A percentile compares a stretch with the other conserved stretches of the same genome.
phyloP scores from a whole-genome alignment of 2,888 invertebrate species.

The Drosophila leonis region DNA sequence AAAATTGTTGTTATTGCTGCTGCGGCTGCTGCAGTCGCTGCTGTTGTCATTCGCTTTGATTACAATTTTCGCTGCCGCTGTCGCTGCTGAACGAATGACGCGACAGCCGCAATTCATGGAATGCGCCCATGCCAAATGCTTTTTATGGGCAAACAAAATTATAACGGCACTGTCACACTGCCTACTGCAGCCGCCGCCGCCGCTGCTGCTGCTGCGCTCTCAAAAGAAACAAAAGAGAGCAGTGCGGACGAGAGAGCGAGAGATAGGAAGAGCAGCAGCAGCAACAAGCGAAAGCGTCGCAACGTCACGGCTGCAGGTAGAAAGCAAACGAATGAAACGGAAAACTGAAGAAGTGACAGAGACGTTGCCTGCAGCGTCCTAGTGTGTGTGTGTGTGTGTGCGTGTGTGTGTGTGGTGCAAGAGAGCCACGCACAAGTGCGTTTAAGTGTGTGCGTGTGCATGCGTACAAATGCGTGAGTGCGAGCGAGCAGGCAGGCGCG shows the following conservation, averaged over 20 bases:
- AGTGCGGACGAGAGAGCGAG: constrained; percentile 1
- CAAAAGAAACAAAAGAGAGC: constrained; percentile 17
- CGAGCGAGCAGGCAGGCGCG: neutral
- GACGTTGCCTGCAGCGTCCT: constrained; percentile 33
- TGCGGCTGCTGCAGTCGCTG: neutral
- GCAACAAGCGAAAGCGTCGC: constrained; percentile 72
- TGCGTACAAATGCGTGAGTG: constrained; percentile 16
- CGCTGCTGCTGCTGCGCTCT: constrained; percentile 16
- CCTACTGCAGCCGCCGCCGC: constrained; percentile 17
- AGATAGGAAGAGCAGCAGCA: constrained; percentile 25
- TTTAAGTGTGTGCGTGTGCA: constrained; percentile 17
- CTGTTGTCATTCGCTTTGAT: constrained; percentile 41
- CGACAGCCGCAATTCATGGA: constrained; percentile 46
- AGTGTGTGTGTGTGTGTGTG: neutral
- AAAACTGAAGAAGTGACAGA: constrained; percentile 23
- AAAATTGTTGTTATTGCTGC: constrained; percentile 23
- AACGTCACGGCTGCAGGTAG: constrained; percentile 61
- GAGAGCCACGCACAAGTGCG: constrained; percentile 20
- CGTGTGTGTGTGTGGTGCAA: constrained; percentile 14
- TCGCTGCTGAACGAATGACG: constrained; percentile 28
- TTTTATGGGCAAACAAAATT: constrained; percentile 64
- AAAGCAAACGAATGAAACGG: constrained; percentile 60
- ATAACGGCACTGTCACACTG: constrained; percentile 62
- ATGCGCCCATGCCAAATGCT: constrained; percentile 57
- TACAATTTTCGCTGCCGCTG: constrained; percentile 35